Evolutionary conservation across 2,113 vertebrate genomes (phyloP).

Genomic region (Natator depressus): DNA sequence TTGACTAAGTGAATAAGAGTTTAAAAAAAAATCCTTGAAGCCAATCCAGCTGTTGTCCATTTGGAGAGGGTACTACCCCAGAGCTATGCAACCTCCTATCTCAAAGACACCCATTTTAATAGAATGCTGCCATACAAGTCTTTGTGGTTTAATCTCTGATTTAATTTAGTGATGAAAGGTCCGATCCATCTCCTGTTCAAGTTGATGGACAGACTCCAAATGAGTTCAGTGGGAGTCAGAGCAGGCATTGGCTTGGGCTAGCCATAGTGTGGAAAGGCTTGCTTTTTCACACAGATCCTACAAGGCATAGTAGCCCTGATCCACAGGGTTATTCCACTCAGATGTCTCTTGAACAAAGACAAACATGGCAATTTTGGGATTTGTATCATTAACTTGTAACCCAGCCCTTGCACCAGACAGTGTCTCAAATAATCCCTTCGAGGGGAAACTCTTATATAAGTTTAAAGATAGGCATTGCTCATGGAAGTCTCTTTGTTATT

Average conservation of each 20-base stretch:
- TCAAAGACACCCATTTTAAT: background rate
- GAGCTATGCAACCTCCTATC: background rate
- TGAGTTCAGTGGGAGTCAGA: background rate
- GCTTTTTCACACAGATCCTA: background rate
- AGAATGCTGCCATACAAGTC: background rate
- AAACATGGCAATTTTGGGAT: background rate
- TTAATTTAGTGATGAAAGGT: background rate
- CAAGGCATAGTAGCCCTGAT: background rate
- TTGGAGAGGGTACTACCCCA: background rate
- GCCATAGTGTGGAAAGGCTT: background rate
- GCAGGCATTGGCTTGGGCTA: background rate
- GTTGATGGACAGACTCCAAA: background rate
- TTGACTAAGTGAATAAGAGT: conserved; percentile 23
- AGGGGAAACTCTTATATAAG: background rate
- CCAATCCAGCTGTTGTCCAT: background rate
- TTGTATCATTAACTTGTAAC: background rate
- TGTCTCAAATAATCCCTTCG: background rate
- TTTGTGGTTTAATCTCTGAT: background rate
- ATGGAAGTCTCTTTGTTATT: background rate
- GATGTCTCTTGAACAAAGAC: background rate
- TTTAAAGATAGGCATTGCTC: background rate
- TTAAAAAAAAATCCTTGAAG: background rate
- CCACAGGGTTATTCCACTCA: background rate
- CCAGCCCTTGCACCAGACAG: rapidly evolving
- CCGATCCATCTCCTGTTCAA: background rate